Conservation (phyloP, 1,140 invertebrate genomes). For the Ceratina japonica region DNA sequence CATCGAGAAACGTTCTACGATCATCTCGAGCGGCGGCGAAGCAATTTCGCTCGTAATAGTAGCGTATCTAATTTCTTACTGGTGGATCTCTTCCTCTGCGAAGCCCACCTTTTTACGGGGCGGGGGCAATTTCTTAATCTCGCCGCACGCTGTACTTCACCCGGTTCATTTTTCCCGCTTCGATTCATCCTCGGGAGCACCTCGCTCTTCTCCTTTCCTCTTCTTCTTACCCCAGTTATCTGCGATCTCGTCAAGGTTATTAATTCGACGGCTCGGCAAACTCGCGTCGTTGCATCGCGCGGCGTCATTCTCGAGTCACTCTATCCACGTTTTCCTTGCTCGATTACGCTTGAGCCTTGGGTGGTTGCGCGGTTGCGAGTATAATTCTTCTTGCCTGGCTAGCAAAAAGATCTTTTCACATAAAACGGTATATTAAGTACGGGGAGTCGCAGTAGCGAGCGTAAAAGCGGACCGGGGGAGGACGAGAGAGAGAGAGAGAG, state of each 20-base stretch:
- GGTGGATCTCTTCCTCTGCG: neutral
- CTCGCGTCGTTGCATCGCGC: neutral
- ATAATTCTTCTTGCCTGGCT: neutral
- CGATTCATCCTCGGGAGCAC: neutral
- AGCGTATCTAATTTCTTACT: neutral
- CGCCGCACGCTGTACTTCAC: no score
- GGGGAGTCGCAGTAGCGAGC: no score
- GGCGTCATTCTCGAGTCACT: neutral
- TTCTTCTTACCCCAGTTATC: neutral
- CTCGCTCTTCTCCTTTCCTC: neutral
- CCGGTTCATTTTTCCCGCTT: neutral
- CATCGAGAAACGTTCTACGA: neutral
- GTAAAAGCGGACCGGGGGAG: no score
- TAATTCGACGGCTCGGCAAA: neutral
- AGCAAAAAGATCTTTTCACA: neutral
- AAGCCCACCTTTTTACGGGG: neutral
- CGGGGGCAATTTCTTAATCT: neutral
- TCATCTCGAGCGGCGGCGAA: neutral
- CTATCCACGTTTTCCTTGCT: neutral
- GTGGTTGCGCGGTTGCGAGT: neutral
- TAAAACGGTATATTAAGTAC: no score
- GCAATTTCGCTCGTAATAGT: constrained; percentile 8
- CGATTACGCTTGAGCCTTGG: neutral
- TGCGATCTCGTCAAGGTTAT: neutral
- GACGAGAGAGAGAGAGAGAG: no score